Evolutionary conservation across 2,888 invertebrate species (phyloP), one percentile per base, ranked within the genome.

Genomic region (Lepidochitona cinerea): DNA sequence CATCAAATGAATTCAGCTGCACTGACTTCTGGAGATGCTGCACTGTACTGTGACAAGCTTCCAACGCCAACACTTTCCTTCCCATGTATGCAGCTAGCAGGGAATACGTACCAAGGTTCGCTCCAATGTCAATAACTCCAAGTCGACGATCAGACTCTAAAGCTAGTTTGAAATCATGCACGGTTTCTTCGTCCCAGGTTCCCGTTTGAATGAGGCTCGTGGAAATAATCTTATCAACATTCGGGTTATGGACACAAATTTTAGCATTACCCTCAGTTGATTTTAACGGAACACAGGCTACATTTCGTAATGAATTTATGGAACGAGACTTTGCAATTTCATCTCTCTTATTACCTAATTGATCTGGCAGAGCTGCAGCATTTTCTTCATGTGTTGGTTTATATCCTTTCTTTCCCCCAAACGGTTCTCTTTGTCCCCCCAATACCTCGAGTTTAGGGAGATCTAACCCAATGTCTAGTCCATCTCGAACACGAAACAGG

Each of bases 101-200:
- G n/a, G 66, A 37, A 35, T 66, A 66, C 3, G 37, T 5, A 6
- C 66, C 66, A 18, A 66, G 66, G 37, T 66, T 66, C 12, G 66
- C 66, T 2, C 66, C 66, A 23, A 66, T 66, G 35, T 66, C 66
- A 36, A 66, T 66, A n/a, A 66, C n/a, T 23, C 37, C 37, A n/a
- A 66, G 37, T 12, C 26, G 36, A 3, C 12, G 14, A 36, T 66
- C 66, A 14, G n/a, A 66, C 23, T 32, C 35, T n/a, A 66, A 37
- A 23, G 59, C 59, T 32, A 59, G 1, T 26, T 59, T 59, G 26
- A 59, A 59, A 32, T 59, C 59, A 3, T 29, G 4, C 32, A 59
- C 4, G 12, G 59, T 59, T 4, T 59, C 59, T 26, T 59, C 59
- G 26, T 59, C 59, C 59, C 59, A 59, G 2, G 59, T 59, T 3